Percentiles rank a stretch among this genome's conserved stretches.
Evolutionary conservation across 2,888 invertebrate genomes (phyloP).

Genomic region (Drosophila rubida): DNA sequence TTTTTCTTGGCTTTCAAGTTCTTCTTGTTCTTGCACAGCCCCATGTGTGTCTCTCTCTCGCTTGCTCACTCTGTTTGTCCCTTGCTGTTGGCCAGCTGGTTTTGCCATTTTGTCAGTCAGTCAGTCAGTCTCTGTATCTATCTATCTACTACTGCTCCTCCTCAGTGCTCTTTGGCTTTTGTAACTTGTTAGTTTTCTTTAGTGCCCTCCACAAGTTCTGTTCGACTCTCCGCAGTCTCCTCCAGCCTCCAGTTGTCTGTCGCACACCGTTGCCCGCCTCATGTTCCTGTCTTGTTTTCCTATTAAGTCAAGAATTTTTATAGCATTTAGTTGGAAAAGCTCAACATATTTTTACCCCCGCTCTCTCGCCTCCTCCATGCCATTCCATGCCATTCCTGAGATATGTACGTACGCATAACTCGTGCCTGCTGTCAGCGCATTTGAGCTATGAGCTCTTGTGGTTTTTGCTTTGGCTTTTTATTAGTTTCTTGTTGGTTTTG

Average conservation of each 20-base stretch:
- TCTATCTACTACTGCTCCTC: neutral
- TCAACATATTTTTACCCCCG: conserved; percentile 65
- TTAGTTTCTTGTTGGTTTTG: conserved; percentile 71
- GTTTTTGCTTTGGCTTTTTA: conserved; percentile 73
- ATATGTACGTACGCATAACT: conserved; percentile 72
- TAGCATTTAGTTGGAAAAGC: conserved; percentile 80
- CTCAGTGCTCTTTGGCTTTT: conserved; percentile 61
- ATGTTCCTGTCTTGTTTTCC: conserved; percentile 77
- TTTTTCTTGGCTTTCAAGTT: conserved; percentile 76
- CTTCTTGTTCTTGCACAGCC: conserved; percentile 45
- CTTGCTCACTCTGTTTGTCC: conserved; percentile 17
- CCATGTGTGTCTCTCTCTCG: conserved; percentile 16
- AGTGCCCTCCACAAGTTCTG: conserved; percentile 63
- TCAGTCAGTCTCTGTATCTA: conserved; percentile 19
- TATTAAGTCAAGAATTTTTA: conserved; percentile 80
- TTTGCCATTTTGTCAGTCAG: conserved; percentile 49
- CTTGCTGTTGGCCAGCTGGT: conserved; percentile 19
- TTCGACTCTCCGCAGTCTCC: conserved; percentile 4
- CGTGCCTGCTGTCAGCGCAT: conserved; percentile 79
- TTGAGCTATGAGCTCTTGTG: conserved; percentile 78
- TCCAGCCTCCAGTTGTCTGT: conserved; percentile 16
- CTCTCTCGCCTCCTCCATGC: neutral
- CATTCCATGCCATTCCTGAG: neutral
- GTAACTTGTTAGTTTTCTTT: conserved; percentile 79
- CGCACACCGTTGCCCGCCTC: conserved; percentile 24